phyloP scores from a whole-genome alignment of 2,797 vertebrate genomes.

The Mus minutoides region DNA sequence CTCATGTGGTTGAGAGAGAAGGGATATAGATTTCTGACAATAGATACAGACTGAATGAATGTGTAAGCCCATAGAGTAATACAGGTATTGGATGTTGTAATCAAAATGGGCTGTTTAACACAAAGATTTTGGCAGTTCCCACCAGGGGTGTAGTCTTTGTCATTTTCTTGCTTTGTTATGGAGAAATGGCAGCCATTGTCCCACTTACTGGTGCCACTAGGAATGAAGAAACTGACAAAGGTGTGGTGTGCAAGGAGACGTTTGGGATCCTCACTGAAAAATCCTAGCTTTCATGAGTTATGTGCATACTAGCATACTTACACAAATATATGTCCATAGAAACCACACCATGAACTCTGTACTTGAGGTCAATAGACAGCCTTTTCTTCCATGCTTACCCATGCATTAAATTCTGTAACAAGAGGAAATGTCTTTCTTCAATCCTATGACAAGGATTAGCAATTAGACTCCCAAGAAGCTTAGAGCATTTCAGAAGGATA shows the following conservation, averaged over 20 bases:
- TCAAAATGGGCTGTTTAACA: not conserved
- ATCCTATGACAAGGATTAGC: not conserved
- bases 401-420: not conserved
- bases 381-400: not conserved
- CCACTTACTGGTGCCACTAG: not conserved
- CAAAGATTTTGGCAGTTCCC: not conserved
- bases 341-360: not conserved
- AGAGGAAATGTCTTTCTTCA: not conserved
- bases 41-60: not conserved
- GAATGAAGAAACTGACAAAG: not conserved
- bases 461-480: not conserved
- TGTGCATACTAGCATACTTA: not conserved
- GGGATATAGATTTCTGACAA: not conserved
- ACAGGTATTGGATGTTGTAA: not conserved
- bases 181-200: not conserved
- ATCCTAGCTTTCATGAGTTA: not conserved
- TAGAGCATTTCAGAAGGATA: not conserved
- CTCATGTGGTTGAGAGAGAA: not conserved
- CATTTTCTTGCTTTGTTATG: not conserved
- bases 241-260: not conserved
- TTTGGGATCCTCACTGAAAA: not conserved
- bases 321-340: not conserved
- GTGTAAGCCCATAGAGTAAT: not conserved
- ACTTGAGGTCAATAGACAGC: not conserved
- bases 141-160: not conserved